These are phyloP conservation scores for Myxocyprinus asiaticus DNA, from an alignment of 2,113 vertebrate species.

Conservation along the genomic window DNA sequence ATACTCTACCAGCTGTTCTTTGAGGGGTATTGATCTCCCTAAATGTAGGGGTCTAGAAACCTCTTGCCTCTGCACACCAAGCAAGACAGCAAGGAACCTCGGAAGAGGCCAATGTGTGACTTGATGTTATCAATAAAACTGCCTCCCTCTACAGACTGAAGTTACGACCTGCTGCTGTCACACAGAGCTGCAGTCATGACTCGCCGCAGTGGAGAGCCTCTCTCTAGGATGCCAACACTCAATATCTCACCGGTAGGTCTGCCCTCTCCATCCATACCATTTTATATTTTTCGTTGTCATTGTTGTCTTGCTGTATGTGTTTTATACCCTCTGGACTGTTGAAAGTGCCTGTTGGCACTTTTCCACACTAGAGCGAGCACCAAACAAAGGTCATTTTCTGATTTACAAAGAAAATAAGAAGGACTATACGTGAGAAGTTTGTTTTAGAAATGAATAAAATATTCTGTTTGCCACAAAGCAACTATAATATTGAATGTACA, in stretches of 20 bases:
- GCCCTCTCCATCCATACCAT: conserved; percentile 62
- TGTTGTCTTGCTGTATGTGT: no score
- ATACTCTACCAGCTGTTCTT: background rate
- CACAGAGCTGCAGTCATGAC: conserved; percentile 35
- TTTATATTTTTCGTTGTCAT: conserved; percentile 56
- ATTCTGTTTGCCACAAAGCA: no score
- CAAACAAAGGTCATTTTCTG: background rate
- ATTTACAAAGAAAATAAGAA: background rate
- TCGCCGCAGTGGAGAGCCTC: conserved; percentile 59
- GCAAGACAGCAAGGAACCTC: conserved; percentile 60
- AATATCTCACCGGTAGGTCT: conserved; percentile 69
- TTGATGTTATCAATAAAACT: conserved; percentile 80
- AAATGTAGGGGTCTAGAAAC: conserved; percentile 72
- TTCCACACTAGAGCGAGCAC: no score
- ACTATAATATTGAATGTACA: no score
- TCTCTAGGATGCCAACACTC: conserved; percentile 65
- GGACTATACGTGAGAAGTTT: no score
- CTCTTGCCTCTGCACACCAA: conserved; percentile 45
- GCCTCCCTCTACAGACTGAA: conserved; percentile 63
- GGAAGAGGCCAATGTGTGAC: conserved; percentile 72
- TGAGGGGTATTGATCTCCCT: conserved; percentile 70
- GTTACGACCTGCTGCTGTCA: background rate
- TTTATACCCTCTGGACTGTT: conserved; percentile 47
- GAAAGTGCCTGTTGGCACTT: conserved; percentile 23
- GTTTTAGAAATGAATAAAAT: no score